Evolutionary conservation across 2,888 invertebrate species (phyloP).

Genomic region (Aphodius granarius): DNA sequence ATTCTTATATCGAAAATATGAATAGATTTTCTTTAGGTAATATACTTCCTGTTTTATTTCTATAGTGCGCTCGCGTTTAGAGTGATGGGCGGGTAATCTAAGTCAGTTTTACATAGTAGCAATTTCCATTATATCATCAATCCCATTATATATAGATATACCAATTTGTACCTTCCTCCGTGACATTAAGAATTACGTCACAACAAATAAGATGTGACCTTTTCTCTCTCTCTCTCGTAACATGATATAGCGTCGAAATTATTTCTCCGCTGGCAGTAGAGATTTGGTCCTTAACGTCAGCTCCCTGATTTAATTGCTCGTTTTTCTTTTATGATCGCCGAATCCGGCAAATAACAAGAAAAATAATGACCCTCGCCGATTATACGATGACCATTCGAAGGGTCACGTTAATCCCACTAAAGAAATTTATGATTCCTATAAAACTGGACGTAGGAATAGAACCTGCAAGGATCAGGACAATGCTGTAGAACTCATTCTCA

Average conservation of each 20-base stretch:
- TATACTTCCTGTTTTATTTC: too few relatives aligned
- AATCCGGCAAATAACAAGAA: slow-evolving; percentile 25
- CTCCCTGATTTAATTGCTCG: slow-evolving; percentile 48
- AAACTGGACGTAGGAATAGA: neutral
- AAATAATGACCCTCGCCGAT: slow-evolving; percentile 17
- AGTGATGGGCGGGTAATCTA: too few relatives aligned
- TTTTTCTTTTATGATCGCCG: slow-evolving; percentile 42
- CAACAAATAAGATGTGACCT: neutral
- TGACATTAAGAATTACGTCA: neutral
- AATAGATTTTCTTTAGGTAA: too few relatives aligned
- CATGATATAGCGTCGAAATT: neutral
- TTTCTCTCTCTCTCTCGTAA: neutral
- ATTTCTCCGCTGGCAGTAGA: neutral
- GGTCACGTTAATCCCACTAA: neutral
- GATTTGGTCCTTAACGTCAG: neutral
- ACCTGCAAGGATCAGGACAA: neutral
- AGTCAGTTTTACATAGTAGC: too few relatives aligned
- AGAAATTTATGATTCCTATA: neutral
- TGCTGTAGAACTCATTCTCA: neutral
- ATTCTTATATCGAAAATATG: too few relatives aligned
- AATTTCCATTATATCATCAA: too few relatives aligned
- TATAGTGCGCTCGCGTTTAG: too few relatives aligned
- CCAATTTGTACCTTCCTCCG: neutral
- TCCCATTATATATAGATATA: too few relatives aligned
- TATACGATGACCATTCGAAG: neutral